Conservation (phyloP, 1,140 invertebrate genomes). For the Zaprionus africanus region DNA sequence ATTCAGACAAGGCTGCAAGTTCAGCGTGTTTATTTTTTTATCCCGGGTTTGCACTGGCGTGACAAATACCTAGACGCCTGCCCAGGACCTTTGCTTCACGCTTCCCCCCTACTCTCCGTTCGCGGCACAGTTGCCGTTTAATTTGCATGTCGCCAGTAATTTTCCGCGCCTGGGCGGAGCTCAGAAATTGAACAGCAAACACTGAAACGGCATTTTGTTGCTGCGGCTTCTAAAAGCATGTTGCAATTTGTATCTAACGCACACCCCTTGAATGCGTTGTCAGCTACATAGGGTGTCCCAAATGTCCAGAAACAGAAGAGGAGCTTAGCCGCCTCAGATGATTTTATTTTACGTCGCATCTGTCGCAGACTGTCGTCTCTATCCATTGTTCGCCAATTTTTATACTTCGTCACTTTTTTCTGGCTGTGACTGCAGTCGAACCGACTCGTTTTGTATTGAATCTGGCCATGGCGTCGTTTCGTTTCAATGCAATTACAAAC, state of each 20-base stretch:
- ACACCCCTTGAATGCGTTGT: not conserved
- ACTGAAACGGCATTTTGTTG: constrained; percentile 11
- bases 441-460: not conserved
- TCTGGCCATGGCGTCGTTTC: not conserved
- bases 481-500: constrained; percentile 18
- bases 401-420: not conserved
- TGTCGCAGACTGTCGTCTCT: too few relatives aligned
- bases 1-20: not conserved
- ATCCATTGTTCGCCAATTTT: too few relatives aligned
- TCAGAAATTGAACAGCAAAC: constrained; percentile 24
- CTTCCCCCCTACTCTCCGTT: too few relatives aligned
- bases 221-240: not conserved
- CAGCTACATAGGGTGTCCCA: not conserved
- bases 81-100: not conserved
- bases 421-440: not conserved
- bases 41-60: constrained; percentile 36
- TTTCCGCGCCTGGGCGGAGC: constrained; percentile 22
- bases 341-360: too few relatives aligned
- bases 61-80: constrained; percentile 50
- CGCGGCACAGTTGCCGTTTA: not conserved
- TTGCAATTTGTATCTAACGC: constrained; percentile 13
- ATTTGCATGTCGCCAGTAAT: constrained; percentile 37
- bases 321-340: too few relatives aligned
- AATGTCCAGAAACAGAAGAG: too few relatives aligned
- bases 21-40: constrained; percentile 5